Conservation (phyloP, 1,140 invertebrate species). For the Acromyrmex heyeri region DNA sequence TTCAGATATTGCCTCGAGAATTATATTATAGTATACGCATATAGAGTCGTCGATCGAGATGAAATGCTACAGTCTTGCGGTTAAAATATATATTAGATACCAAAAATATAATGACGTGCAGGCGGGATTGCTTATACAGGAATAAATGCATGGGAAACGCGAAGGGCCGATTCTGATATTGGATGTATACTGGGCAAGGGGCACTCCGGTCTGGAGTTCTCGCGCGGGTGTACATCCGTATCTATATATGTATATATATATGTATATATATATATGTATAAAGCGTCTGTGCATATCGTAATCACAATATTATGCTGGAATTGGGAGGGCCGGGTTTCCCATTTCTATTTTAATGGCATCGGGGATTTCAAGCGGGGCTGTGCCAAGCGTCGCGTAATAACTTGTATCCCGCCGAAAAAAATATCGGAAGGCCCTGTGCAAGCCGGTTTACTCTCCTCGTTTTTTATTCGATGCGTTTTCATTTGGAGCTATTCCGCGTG, state of each 20-base stretch:
- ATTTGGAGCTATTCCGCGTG: conserved; percentile 45
- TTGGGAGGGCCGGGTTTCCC: conserved; percentile 84
- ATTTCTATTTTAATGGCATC: conserved; percentile 85
- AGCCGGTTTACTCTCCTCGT: conserved; percentile 70
- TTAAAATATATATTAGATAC: conserved; percentile 80
- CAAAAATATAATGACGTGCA: conserved; percentile 78
- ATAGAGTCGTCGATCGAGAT: neutral
- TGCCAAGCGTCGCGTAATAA: conserved; percentile 77
- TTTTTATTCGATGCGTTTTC: conserved; percentile 72
- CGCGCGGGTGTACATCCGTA: conserved; percentile 16
- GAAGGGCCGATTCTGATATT: conserved; percentile 77
- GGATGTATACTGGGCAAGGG: conserved; percentile 75
- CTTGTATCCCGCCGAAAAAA: conserved; percentile 70
- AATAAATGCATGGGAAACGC: conserved; percentile 82
- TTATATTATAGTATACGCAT: neutral
- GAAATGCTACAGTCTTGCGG: conserved; percentile 52
- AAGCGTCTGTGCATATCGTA: conserved; percentile 81
- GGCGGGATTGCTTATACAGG: conserved; percentile 79
- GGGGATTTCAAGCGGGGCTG: conserved; percentile 81
- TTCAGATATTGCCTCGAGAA: conserved; percentile 28
- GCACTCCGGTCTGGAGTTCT: conserved; percentile 66
- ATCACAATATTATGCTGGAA: conserved; percentile 86
- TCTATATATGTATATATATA: too few relatives aligned
- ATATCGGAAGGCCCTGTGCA: conserved; percentile 71
- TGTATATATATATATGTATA: conserved; percentile 12